These are phyloP conservation scores for Poecilia picta DNA, from an alignment of 2,797 vertebrate genomes.

Conservation along the genomic window DNA sequence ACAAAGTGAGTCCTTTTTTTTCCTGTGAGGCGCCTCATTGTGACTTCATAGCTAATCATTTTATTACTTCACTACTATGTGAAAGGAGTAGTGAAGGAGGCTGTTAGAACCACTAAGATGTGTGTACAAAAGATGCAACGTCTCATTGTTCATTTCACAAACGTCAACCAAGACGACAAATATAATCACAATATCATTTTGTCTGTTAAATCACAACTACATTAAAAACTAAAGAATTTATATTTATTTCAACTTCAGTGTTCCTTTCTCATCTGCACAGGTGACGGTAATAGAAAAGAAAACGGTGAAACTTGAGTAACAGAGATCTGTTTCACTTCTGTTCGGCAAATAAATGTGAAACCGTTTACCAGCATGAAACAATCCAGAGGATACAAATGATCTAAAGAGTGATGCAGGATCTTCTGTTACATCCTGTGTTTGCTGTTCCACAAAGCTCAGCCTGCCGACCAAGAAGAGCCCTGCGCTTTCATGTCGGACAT, in stretches of 20 bases:
- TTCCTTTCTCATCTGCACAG: not conserved
- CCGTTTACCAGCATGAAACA: conserved; percentile 24
- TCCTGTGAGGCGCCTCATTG: conserved; percentile 18
- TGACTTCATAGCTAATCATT: conserved; percentile 40
- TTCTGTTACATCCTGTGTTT: conserved; percentile 12
- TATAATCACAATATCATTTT: not conserved
- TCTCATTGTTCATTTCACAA: not conserved
- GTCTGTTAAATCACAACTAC: not conserved
- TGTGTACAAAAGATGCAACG: conserved; percentile 40
- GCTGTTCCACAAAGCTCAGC: conserved; percentile 12
- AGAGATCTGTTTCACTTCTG: conserved; percentile 29
- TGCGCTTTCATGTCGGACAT: conserved; percentile 10
- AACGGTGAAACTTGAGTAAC: not conserved
- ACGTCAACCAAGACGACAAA: not conserved
- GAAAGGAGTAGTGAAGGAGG: conserved; percentile 18
- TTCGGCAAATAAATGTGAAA: conserved; percentile 20
- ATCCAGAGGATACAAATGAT: conserved; percentile 24
- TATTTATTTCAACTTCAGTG: not conserved
- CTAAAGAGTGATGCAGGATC: conserved; percentile 6
- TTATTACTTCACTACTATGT: conserved; percentile 26
- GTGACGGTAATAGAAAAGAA: not conserved
- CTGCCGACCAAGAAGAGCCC: conserved; percentile 14
- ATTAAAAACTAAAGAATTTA: not conserved
- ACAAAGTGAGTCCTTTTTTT: conserved; percentile 25
- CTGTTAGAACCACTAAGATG: conserved; percentile 55